Evolutionary conservation across 92 coral and sea anemone genomes (phyloP).

Genomic region (Porites cylindrica): DNA sequence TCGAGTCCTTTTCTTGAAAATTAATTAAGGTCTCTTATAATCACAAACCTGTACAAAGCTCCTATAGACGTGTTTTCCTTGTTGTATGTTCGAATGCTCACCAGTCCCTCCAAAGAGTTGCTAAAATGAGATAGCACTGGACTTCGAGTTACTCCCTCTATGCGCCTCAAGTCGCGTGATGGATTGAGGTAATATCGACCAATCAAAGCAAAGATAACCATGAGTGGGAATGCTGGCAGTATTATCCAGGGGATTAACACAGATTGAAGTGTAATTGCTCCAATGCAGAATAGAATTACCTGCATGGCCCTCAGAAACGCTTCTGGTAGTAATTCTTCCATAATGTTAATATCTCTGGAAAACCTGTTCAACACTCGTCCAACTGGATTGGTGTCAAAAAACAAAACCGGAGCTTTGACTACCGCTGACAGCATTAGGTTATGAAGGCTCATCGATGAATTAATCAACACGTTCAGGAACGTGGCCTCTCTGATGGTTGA

Average conservation of each 20-base stretch:
- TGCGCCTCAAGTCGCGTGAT: constrained; percentile 60
- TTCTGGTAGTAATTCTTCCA: constrained; percentile 61
- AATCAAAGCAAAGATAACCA: constrained; percentile 23
- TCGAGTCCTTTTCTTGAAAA: too few relatives aligned
- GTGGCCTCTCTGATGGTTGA: constrained; percentile 57
- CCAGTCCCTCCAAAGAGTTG: constrained; percentile 54
- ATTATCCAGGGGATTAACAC: constrained; percentile 61
- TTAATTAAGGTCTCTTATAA: background rate
- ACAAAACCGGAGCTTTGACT: constrained; percentile 72
- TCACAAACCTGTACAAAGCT: constrained; percentile 39
- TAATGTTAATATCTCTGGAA: constrained; percentile 55
- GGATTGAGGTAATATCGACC: constrained; percentile 54
- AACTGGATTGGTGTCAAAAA: constrained; percentile 68
- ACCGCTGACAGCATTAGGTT: constrained; percentile 55
- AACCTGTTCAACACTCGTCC: constrained; percentile 81
- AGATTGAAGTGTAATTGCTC: constrained; percentile 44
- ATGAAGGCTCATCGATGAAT: constrained; percentile 74
- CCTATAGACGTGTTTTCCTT: constrained; percentile 32
- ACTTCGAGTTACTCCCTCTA: constrained; percentile 45
- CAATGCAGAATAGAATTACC: constrained; percentile 18
- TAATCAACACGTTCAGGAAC: constrained; percentile 58
- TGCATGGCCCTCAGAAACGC: constrained; percentile 36
- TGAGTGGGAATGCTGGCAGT: constrained; percentile 44
- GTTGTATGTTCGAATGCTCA: constrained; percentile 44
- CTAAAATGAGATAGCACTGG: constrained; percentile 43